Evolutionary conservation across 2,113 vertebrate genomes (phyloP), one percentile per base, ranked within the genome.

Genomic region (Isichthys henryi): DNA sequence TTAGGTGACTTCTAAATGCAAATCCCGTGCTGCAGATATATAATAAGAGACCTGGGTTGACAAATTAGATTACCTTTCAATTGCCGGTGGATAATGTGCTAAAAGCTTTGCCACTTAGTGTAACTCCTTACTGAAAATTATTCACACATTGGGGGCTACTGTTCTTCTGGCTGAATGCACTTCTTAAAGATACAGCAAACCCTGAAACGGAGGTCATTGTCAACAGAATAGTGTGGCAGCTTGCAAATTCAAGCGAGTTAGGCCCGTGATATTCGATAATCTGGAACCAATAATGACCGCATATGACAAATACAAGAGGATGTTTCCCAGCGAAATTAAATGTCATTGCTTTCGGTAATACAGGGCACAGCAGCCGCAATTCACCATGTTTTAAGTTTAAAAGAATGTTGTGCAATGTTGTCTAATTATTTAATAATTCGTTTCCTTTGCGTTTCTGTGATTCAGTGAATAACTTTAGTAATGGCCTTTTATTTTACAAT

Each of bases 41-140:
- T 96, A 97, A 96, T 96, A 96, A 96, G 96, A 96, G 95, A 95
- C 94, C 95, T 95, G 95, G 86, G 94, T 94, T 91, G 96, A 92
- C 92, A 95, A 95, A 98, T 97, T 94, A 95, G 96, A 98, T 98
- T 97, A 97, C 93, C 93, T 92, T 89, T 91, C 97, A 97, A 97
- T 97, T 97, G 96, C 95, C 94, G 95, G 95, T 85, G 96, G 97
- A 97, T 98, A 98, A 98, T 96, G 96, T 97, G 97, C 96, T 97
- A 98, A 98, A 98, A 98, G 97, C 97, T 97, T 97, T 96, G 95
- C 96, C 96, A 95, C 94, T 97, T 92, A 96, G 95, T 94, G 93
- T 97, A 94, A 95, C 95, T 96, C 95, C 96, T 96, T 94, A 88
- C 96, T 92, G 96, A 96, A 96, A 96, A 97, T 96, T 96, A 97